Base-by-base conservation (phyloP, 92 coral and sea anemone genomes). In the Epizoanthus rinbou region DNA sequence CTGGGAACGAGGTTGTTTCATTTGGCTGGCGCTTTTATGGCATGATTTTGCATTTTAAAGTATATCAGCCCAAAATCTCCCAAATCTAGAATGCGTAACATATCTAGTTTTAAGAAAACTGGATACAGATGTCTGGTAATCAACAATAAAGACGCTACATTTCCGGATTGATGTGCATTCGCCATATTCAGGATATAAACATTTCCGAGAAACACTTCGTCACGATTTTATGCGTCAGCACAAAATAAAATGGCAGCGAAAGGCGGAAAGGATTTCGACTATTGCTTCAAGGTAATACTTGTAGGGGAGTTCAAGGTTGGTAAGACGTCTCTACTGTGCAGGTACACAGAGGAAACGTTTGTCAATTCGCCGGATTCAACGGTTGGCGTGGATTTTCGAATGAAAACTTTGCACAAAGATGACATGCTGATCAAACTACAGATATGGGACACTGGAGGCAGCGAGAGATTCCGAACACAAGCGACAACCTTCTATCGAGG, bases 361-460 rank as follows among this genome's bases (percentile, higher is more conserved):
- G 83, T 18, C 43, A 23, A 68, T 0, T 45, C 84, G 4, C 52
- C 54, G 45, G 57, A 85, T 8, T 56, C 89, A 1, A 79, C 93
- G 8, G n/a, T 85, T 0, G 85, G 83, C 15, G 93, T 93, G 84
- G 98, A 93, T 80, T 93, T 93, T 75, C 85, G 93, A 33, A 87
- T 84, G 74, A 93, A 93, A 87, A 89, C 73, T 33, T 59, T 93
- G 9, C 69, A 39, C 11, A 81, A 93, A 41, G 63, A 75, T 21
- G 86, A 78, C n/a, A 93, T 76, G 74, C 73, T 66, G 52, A 80
- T 93, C 57, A 93, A 93, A 57, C 93, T 93, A 0, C 98, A 93
- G 80, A 91, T 93, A 63, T 93, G 98, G 98, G 98, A 93, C 58
- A 88, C 93, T 7, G 98, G 95, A 10, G 95, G 98, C 2, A 94